These are phyloP conservation scores for Odontamblyopus lacepedii DNA, from an alignment of 2,797 vertebrate genomes.

Conservation along the genomic window DNA sequence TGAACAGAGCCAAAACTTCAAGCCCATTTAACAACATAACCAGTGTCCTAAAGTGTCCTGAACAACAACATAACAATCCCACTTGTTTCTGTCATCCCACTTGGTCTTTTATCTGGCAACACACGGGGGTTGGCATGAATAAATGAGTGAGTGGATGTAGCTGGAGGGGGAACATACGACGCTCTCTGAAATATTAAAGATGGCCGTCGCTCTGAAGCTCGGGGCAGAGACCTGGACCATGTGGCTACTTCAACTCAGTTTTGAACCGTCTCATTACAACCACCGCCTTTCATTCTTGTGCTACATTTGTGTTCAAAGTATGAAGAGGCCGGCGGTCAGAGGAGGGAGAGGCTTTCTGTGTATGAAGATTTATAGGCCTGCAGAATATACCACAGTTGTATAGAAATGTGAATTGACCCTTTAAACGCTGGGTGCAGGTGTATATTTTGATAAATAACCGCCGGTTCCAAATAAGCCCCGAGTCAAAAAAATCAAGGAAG, in stretches of 20 bases:
- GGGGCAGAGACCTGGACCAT: slow-evolving; percentile 49
- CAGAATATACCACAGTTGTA: too few species aligned
- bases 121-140: slow-evolving; percentile 54
- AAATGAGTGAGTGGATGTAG: slow-evolving; percentile 57
- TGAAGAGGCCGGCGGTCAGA: slow-evolving; percentile 26
- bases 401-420: too few species aligned
- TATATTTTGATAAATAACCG: too few species aligned
- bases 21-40: too few species aligned
- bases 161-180: slow-evolving; percentile 71
- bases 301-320: slow-evolving; percentile 46
- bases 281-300: slow-evolving; percentile 25
- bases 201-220: slow-evolving; percentile 58
- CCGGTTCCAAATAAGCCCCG: too few species aligned
- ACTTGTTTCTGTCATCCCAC: slow-evolving; percentile 34
- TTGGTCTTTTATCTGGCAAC: slow-evolving; percentile 38
- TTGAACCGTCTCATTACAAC: slow-evolving; percentile 13
- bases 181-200: slow-evolving; percentile 73
- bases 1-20: too few species aligned
- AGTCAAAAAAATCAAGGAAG: too few species aligned
- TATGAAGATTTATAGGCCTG: too few species aligned
- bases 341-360: too few species aligned
- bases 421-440: too few species aligned
- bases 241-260: slow-evolving; percentile 36
- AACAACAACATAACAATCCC: not conserved
- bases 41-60: not conserved